phyloP scores from a whole-genome alignment of 2,797 vertebrate genomes.

The Cryptoprocta ferox region DNA sequence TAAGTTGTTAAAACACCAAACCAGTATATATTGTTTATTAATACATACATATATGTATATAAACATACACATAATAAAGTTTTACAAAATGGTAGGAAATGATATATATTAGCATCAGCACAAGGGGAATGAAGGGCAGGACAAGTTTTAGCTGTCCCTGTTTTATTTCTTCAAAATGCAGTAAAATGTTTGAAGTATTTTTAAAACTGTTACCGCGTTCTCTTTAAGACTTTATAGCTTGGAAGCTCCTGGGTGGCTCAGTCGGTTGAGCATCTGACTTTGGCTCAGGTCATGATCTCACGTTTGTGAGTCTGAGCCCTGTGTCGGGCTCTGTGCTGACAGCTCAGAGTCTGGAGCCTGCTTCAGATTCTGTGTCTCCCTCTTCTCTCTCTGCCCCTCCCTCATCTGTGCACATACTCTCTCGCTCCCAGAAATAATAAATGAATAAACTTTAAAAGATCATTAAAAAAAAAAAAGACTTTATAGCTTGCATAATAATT shows the following conservation, averaged over 20 bases:
- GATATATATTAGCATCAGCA: neutral
- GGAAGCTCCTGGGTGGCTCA: no score
- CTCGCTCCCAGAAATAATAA: no score
- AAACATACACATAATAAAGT: neutral
- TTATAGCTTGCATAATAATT: neutral
- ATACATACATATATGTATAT: accelerated
- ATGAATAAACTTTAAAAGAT: no score
- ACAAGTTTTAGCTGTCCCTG: neutral
- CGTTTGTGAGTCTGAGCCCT: no score
- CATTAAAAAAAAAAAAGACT: neutral
- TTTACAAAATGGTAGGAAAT: neutral
- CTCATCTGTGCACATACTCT: no score
- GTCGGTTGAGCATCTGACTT: no score
- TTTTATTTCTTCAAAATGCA: slow-evolving; percentile 5
- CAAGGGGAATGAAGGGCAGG: neutral
- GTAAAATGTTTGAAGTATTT: neutral
- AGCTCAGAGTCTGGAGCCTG: no score
- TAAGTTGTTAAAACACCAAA: neutral
- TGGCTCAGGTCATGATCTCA: no score
- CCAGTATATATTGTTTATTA: neutral
- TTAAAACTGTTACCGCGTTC: neutral
- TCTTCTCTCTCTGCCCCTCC: no score
- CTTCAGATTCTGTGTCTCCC: no score
- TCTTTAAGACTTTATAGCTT: neutral
- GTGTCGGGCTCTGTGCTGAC: no score